phyloP scores from a whole-genome alignment of 1,140 invertebrate genomes.

The Habropoda laboriosa region DNA sequence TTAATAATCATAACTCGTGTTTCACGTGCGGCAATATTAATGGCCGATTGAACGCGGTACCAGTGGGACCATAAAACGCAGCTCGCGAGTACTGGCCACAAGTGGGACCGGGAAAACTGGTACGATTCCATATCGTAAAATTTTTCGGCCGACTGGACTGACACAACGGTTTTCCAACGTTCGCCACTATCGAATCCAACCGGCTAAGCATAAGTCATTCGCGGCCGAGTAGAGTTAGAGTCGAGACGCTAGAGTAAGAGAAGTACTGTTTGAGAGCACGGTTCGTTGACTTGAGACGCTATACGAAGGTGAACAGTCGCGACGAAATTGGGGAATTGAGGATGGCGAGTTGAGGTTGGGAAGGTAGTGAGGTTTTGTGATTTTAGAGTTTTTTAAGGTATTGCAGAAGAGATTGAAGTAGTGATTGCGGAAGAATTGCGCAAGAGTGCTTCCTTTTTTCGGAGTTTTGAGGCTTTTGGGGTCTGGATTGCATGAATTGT shows the following conservation, averaged over 20 bases:
- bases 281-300: constrained; percentile 32
- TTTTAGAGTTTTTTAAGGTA: no score
- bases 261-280: constrained; percentile 23
- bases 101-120: no score
- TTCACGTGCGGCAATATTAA: constrained; percentile 28
- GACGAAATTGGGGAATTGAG: not conserved
- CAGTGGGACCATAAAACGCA: constrained; percentile 8
- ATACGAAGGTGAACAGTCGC: not conserved
- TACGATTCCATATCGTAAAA: constrained; percentile 3
- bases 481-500: no score
- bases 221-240: constrained; percentile 37
- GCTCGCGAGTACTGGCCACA: not conserved
- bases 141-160: constrained; percentile 3
- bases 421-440: no score
- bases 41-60: constrained; percentile 10
- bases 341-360: not conserved
- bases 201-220: constrained; percentile 34
- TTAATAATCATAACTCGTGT: constrained; percentile 23
- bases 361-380: no score
- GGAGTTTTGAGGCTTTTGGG: no score
- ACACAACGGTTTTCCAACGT: not conserved
- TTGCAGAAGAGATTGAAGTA: no score
- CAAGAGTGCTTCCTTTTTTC: no score
- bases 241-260: not conserved
- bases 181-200: constrained; percentile 38